These are phyloP conservation scores for Florisuga fusca DNA, from an alignment of 2,797 vertebrate species.

Conservation along the genomic window DNA sequence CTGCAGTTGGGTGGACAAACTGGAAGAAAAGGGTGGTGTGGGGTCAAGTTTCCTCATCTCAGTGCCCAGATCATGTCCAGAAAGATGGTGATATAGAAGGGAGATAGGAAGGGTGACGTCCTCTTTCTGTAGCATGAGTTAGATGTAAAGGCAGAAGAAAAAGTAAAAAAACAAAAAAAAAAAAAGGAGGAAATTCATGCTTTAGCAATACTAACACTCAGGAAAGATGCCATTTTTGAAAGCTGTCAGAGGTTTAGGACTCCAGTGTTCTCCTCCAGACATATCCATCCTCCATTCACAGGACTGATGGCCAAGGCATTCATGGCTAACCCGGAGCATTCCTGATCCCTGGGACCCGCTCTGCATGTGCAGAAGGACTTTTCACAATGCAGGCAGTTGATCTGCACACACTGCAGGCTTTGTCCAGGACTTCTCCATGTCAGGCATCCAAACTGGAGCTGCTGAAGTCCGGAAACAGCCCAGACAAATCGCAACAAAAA, in stretches of 20 bases:
- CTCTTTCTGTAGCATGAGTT: neutral
- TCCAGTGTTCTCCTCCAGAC: constrained; percentile 50
- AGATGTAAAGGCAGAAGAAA: neutral
- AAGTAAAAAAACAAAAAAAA: neutral
- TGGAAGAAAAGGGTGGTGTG: neutral
- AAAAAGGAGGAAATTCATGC: neutral
- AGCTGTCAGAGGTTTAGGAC: constrained; percentile 14
- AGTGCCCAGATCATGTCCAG: neutral
- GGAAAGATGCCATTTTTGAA: constrained; percentile 40
- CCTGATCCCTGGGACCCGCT: constrained; percentile 46
- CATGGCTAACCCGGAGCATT: constrained; percentile 30
- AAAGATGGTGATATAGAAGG: neutral
- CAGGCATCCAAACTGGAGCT: constrained; percentile 61
- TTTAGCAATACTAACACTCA: constrained; percentile 56
- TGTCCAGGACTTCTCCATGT: constrained; percentile 45
- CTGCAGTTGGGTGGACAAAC: neutral
- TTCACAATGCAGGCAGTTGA: constrained; percentile 61
- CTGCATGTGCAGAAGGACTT: constrained; percentile 45
- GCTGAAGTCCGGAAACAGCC: constrained; percentile 50
- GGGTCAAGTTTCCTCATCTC: neutral
- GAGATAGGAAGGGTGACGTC: neutral
- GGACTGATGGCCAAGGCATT: constrained; percentile 6
- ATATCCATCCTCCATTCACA: constrained; percentile 62
- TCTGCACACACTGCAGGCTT: constrained; percentile 60
- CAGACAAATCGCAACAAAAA: constrained; percentile 43